Evolutionary conservation across 2,113 vertebrate species (phyloP), one percentile per base, ranked within the genome.

Genomic region (Cisticola juncidis): DNA sequence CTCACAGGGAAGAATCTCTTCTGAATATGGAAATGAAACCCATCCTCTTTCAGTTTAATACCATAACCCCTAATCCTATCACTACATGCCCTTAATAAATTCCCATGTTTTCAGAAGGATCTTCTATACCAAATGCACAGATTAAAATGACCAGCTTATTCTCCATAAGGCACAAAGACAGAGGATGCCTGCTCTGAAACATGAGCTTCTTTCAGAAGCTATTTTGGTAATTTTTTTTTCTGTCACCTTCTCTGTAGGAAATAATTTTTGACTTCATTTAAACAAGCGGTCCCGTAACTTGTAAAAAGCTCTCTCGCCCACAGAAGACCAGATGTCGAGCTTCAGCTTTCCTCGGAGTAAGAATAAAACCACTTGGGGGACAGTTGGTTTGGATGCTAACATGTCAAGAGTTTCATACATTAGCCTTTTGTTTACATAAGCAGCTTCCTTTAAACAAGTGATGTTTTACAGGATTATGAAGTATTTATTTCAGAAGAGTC

Each of bases 391-490:
- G 35, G 25, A 90, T 68, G 74, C 31, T 91, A 90, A 94, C 78
- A 90, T 77, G 70, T 93, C 94, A 94, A 87, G 90, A 86, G 84
- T 42, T 92, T 92, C 42, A 80, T 82, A 74, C 87, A 72, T 89
- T 94, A 94, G 87, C 74, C 44, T 69, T 45, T n/a, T 97, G 92
- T 94, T 96, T 95, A 97, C 81, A 86, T 31, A 86, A 94, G 94
- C 81, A 94, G 61, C 50, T 94, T 94, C 89, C 86, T 94, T 89
- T 82, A 82, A 95, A 91, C 73, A 79, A 96, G 84, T 19, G n/a
- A 95, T 76, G 74, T 57, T 95, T 89, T 79, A 86, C 57, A 92
- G 53, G 86, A 92, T 79, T 82, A 76, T 29, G 26, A 94, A 61
- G 61, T 87, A 92, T 96, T 92, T 94, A 76, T 79, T 94, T 91